Conservation (phyloP, 2,888 invertebrate genomes). For the Eupithecia vulgata region DNA sequence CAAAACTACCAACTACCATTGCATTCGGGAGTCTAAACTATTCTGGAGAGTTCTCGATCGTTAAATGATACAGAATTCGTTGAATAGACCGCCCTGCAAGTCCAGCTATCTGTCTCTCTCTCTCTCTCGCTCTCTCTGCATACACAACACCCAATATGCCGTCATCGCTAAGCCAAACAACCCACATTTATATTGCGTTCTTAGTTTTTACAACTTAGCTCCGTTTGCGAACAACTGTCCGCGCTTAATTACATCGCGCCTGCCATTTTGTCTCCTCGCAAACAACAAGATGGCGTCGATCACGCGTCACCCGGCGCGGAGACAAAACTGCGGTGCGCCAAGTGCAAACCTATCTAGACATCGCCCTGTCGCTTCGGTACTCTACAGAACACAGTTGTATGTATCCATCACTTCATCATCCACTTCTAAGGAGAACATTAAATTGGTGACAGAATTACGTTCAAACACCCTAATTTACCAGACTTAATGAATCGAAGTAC, state of each 20-base stretch:
- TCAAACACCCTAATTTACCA: slow-evolving; percentile 44
- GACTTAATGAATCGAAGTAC: slow-evolving; percentile 36
- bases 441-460: slow-evolving; percentile 58
- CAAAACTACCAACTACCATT: slow-evolving; percentile 63
- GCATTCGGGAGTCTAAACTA: slow-evolving; percentile 47
- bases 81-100: slow-evolving; percentile 43
- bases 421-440: slow-evolving; percentile 73
- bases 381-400: slow-evolving; percentile 79
- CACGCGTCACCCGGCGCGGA: slow-evolving; percentile 36
- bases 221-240: slow-evolving; percentile 60
- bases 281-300: slow-evolving; percentile 33
- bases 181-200: slow-evolving; percentile 77
- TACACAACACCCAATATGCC: slow-evolving; percentile 82
- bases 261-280: slow-evolving; percentile 47
- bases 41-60: slow-evolving; percentile 27
- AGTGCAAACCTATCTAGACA: slow-evolving; percentile 76
- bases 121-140: slow-evolving; percentile 54
- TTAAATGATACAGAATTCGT: slow-evolving; percentile 33
- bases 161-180: slow-evolving; percentile 67
- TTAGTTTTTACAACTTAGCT: slow-evolving; percentile 78
- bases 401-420: slow-evolving; percentile 66
- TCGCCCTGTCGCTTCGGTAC: slow-evolving; percentile 78
- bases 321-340: slow-evolving; percentile 50
- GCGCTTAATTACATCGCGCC: slow-evolving; percentile 58
- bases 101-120: slow-evolving; percentile 21